Conservation (phyloP, 2,797 vertebrate species). For the Phaenicophaeus curvirostris region DNA sequence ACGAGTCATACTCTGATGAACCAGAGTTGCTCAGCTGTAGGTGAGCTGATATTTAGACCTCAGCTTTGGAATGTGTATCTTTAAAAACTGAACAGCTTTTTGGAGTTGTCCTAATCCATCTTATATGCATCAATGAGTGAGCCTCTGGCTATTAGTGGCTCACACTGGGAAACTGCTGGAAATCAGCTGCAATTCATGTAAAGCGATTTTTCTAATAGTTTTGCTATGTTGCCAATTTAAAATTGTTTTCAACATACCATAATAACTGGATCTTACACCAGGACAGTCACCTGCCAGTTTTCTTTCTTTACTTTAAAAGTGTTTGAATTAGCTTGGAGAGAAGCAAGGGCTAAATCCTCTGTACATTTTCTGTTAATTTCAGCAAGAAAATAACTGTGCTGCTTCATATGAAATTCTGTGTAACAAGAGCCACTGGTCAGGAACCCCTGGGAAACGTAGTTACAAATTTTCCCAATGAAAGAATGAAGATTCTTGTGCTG, state of each 20-base stretch:
- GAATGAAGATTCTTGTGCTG: neutral
- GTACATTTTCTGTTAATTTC: slow-evolving; percentile 3
- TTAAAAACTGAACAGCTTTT: slow-evolving; percentile 33
- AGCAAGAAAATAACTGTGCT: neutral
- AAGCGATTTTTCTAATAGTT: slow-evolving; percentile 58
- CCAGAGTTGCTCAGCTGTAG: neutral
- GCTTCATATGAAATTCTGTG: neutral
- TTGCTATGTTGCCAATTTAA: slow-evolving; percentile 3
- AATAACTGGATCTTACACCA: slow-evolving; percentile 26
- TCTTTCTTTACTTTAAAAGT: slow-evolving; percentile 18
- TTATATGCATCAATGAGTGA: slow-evolving; percentile 17
- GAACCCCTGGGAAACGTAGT: neutral
- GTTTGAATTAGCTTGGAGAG: slow-evolving; percentile 20
- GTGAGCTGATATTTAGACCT: slow-evolving; percentile 3
- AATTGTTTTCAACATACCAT: slow-evolving; percentile 31
- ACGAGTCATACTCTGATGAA: neutral
- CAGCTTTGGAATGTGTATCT: slow-evolving; percentile 20
- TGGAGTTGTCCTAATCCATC: slow-evolving; percentile 44
- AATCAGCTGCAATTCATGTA: slow-evolving; percentile 46
- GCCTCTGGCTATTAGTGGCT: slow-evolving; percentile 49
- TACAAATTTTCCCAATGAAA: neutral
- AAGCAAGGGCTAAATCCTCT: neutral
- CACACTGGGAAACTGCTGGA: slow-evolving; percentile 41
- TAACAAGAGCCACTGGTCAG: neutral
- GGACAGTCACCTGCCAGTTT: neutral